A percentile compares a stretch with the other conserved stretches of the same genome.
Conservation (phyloP, 2,888 invertebrate species). For the Calameuta idolon region DNA sequence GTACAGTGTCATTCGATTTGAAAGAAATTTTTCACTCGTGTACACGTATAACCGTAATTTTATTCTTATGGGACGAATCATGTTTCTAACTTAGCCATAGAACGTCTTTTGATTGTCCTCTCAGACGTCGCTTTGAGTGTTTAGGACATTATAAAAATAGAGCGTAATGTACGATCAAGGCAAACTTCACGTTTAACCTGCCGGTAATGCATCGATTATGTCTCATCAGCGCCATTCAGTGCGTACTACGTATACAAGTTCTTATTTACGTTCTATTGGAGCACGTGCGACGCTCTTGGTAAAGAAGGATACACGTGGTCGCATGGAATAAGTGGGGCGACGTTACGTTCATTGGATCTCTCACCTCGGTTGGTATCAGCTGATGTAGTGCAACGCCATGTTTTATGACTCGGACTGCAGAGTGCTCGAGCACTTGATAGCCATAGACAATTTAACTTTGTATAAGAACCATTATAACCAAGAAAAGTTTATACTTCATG, state of each 20-base stretch:
- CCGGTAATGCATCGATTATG: not conserved
- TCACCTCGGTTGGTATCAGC: not conserved
- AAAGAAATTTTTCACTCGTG: not conserved
- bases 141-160: not conserved
- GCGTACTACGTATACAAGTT: not conserved
- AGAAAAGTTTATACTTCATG: not conserved
- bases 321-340: not conserved
- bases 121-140: not conserved
- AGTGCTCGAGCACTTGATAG: not conserved
- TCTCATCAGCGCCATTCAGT: not conserved
- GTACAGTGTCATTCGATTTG: not conserved
- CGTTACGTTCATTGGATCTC: not conserved
- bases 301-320: not conserved
- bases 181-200: not conserved
- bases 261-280: not conserved
- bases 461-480: not conserved
- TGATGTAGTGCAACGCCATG: not conserved
- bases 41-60: not conserved
- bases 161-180: not conserved
- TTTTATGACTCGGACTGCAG: not conserved
- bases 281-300: not conserved
- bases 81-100: not conserved
- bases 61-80: not conserved
- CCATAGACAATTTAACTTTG: not conserved
- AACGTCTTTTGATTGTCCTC: not conserved